Conservation (phyloP, 2,113 vertebrate species). For the Poeciliopsis retropinna region DNA sequence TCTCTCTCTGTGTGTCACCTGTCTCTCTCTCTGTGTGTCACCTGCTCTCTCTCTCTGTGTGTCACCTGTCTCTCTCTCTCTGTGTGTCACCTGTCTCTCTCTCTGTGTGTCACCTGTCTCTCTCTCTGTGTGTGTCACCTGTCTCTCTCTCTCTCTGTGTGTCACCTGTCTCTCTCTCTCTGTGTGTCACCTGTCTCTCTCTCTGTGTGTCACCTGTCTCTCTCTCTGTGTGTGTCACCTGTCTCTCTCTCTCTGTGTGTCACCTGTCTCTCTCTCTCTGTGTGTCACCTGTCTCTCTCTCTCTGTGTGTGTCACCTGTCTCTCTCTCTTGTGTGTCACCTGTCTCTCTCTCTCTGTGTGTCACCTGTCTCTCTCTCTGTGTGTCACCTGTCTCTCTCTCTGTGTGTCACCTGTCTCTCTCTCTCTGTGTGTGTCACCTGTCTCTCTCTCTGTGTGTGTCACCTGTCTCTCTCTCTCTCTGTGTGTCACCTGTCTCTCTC, state of each 20-base stretch:
- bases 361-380: neutral
- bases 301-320: neutral
- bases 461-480: no score
- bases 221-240: constrained; percentile 85
- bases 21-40: constrained; percentile 62
- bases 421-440: constrained; percentile 86
- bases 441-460: no score
- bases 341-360: no score
- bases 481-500: constrained; percentile 89
- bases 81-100: constrained; percentile 88
- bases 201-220: neutral
- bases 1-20: neutral
- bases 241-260: no score
- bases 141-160: no score
- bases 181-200: constrained; percentile 88
- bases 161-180: neutral
- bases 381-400: constrained; percentile 92
- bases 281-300: constrained; percentile 90
- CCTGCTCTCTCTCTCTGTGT: no score
- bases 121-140: constrained; percentile 85
- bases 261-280: neutral
- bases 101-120: neutral
- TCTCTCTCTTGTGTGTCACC: constrained; percentile 82
- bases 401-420: neutral
- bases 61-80: neutral